Evolutionary conservation across 2,113 vertebrate genomes (phyloP), one percentile per base, ranked within the genome.

Genomic region (Xiphophorus hellerii): DNA sequence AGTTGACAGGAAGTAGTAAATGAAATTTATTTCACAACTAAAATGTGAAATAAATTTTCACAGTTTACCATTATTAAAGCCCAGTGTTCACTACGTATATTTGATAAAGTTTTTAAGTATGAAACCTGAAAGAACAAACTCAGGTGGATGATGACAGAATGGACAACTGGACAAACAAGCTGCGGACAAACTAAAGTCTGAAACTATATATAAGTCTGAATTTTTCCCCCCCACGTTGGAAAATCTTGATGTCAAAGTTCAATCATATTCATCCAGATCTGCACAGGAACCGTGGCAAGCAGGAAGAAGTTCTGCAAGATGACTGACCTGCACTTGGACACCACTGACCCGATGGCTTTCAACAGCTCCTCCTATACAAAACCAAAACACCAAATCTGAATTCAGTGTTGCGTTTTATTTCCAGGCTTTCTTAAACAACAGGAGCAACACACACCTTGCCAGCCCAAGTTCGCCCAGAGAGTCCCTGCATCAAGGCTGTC

Each of bases 391-490:
- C 1, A 13, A 0, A 62, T 28, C 20, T 66, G 27, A 73, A 54
- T 51, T 5, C 29, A 11, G 13, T 67, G 30, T 54, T 31, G 17
- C 10, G 22, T 66, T 74, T 64, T 15, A 13, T 44, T 27, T 20
- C 58, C 20, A 3, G 69, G 2, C 22, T 3, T 11, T 74, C 12
- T 62, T 11, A 8, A 17, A 11, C 14, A 27, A 31, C 5, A 4
- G n/a, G 7, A 3, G 15, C 6, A 8, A 28, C 8, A 13, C 37
- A 92, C 93, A 99, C 98, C 97, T 99, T 99, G 72, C 98, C 98
- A 11, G 95, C 92, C 98, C 98, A 99, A 0, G 96, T 99, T 89
- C 98, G 96, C 33, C 98, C 98, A 0, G 95, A 90, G 3, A 99
- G 94, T 20, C 96, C 98, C 80, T 99, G 97, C 74, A 99, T 87